Percentiles rank a stretch among this genome's conserved stretches.
These are phyloP conservation scores for Melanotaenia maccullochi DNA, from an alignment of 2,797 vertebrate genomes.

Conservation along the genomic window DNA sequence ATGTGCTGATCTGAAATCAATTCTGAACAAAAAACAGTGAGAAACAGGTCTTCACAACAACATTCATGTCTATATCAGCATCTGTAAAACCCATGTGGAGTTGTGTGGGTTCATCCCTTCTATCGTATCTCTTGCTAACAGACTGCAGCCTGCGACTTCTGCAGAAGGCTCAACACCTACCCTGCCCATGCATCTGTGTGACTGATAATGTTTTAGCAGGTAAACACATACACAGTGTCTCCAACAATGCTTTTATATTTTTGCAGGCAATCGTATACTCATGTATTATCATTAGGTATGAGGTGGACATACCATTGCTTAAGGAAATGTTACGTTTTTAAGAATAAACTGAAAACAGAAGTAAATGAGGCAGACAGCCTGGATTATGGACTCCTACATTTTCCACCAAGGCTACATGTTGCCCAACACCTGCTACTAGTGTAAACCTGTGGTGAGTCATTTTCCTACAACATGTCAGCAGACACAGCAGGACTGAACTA, in stretches of 20 bases:
- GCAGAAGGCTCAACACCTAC: not conserved
- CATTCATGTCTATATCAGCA: constrained; percentile 5
- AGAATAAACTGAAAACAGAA: too few relatives aligned
- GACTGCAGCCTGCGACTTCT: constrained; percentile 2
- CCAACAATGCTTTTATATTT: too few relatives aligned
- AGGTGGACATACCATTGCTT: not conserved
- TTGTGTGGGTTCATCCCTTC: not conserved
- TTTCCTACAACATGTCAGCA: constrained; percentile 22
- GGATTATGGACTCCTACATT: not conserved
- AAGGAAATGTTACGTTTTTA: too few relatives aligned
- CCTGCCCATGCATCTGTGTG: not conserved
- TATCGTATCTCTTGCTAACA: constrained; percentile 24
- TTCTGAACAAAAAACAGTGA: not conserved
- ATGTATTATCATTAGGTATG: not conserved
- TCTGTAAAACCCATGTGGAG: constrained; percentile 42
- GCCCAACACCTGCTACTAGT: constrained; percentile 1
- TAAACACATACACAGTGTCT: not conserved
- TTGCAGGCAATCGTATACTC: too few relatives aligned
- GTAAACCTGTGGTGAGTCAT: constrained; percentile 13
- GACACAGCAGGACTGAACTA: not conserved
- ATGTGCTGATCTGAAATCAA: not conserved
- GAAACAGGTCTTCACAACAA: not conserved
- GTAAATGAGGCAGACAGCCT: not conserved
- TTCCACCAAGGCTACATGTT: not conserved
- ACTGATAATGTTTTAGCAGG: not conserved